Evolutionary conservation across 2,888 invertebrate species (phyloP).

Genomic region (Invenusta paracnida): DNA sequence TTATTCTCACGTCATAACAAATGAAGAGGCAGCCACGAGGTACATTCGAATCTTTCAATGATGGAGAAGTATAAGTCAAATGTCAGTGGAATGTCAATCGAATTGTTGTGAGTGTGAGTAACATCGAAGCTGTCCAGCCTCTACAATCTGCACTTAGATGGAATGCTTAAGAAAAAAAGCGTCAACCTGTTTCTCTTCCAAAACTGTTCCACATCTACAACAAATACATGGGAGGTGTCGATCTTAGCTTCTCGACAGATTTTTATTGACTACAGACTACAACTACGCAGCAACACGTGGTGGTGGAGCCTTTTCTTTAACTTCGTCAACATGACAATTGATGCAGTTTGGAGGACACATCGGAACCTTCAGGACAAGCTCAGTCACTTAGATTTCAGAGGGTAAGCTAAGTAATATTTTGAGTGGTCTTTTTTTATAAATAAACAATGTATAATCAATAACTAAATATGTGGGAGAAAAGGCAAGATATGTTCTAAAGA

Average conservation of each 20-base stretch:
- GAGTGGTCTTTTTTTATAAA: background rate
- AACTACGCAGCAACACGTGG: background rate
- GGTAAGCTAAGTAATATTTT: background rate
- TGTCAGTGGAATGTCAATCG: background rate
- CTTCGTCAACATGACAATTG: background rate
- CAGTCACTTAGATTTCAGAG: background rate
- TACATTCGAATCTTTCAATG: background rate
- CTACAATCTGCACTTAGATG: background rate
- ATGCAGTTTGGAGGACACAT: background rate
- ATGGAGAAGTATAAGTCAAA: background rate
- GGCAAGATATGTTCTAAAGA: too few relatives aligned
- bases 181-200: background rate
- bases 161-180: background rate
- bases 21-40: background rate
- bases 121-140: background rate
- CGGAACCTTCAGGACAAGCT: background rate
- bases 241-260: too few relatives aligned
- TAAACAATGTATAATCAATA: background rate
- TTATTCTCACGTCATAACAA: background rate
- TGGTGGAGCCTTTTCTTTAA: background rate
- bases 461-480: background rate
- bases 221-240: background rate
- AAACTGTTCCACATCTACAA: background rate
- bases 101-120: background rate
- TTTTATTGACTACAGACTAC: background rate